Evolutionary conservation across 64 coral and sea anemone species (phyloP).

Genomic region (Montipora capricornis): DNA sequence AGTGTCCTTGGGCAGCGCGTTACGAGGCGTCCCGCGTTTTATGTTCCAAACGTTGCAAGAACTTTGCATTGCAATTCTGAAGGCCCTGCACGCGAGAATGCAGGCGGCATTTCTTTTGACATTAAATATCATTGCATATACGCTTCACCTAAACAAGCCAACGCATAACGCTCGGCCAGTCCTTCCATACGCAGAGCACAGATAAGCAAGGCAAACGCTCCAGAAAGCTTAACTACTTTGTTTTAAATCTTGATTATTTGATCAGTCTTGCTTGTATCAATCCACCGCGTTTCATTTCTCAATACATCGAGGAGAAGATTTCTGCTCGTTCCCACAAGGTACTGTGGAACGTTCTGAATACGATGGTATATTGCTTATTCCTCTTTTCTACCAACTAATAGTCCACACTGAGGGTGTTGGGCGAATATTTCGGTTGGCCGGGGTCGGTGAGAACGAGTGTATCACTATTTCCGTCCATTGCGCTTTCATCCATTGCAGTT

Average conservation of each 20-base stretch:
- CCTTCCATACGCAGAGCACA: not conserved
- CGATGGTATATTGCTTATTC: not conserved
- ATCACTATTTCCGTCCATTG: not conserved
- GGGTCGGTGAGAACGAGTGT: not conserved
- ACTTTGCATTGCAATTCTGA: not conserved
- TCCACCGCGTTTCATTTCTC: not conserved
- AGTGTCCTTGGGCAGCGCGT: not conserved
- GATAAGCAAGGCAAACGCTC: constrained; percentile 5
- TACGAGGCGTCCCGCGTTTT: not conserved
- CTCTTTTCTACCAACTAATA: not conserved
- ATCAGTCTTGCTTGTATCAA: not conserved
- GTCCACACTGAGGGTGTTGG: constrained; percentile 32
- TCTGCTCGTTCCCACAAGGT: not conserved
- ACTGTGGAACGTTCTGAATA: not conserved
- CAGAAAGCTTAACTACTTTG: constrained; percentile 12
- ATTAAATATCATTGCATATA: constrained; percentile 11
- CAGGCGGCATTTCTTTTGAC: not conserved
- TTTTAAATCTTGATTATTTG: not conserved
- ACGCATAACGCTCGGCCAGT: not conserved
- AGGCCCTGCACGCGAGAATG: not conserved
- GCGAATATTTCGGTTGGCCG: constrained; percentile 7
- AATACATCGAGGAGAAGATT: not conserved
- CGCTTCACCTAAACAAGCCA: constrained; percentile 10
- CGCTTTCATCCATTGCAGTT: constrained; percentile 15
- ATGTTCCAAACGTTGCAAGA: not conserved